Evolutionary conservation across 2,113 vertebrate species (phyloP).

Genomic region (Odobenus rosmarus): DNA sequence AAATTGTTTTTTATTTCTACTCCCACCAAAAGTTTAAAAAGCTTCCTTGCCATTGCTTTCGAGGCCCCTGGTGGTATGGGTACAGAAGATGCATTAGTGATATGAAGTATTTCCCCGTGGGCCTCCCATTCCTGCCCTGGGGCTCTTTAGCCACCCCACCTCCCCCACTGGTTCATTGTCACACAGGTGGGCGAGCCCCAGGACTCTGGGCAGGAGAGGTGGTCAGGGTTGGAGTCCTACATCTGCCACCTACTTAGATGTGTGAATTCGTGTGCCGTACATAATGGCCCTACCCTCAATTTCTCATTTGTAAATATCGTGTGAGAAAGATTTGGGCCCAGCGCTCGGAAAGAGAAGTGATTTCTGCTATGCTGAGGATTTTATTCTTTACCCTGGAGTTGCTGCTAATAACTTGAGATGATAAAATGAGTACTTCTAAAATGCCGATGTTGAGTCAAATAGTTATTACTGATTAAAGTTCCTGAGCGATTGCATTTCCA

Average conservation of each 20-base stretch:
- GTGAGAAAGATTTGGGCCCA: not conserved
- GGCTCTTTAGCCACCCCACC: not conserved
- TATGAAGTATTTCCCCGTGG: too few species aligned
- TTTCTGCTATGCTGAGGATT: not conserved
- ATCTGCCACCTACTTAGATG: fast-evolving
- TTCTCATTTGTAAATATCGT: not conserved
- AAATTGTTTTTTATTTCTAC: not conserved
- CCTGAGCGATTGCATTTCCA: not conserved
- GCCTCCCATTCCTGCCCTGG: not conserved
- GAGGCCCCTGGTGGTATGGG: too few species aligned
- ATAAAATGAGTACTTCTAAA: not conserved
- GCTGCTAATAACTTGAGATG: not conserved
- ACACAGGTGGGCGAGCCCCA: not conserved
- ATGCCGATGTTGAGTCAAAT: not conserved
- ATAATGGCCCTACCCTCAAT: not conserved
- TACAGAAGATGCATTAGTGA: not conserved
- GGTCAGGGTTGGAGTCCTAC: too few species aligned
- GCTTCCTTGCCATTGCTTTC: not conserved
- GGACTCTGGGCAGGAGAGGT: not conserved
- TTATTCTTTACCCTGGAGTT: not conserved
- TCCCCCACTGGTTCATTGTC: not conserved
- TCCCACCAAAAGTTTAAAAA: not conserved
- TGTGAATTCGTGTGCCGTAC: not conserved
- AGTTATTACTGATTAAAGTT: not conserved
- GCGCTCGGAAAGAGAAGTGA: not conserved